Percentiles rank a stretch among this genome's conserved stretches.
Conservation (phyloP, 1,140 invertebrate species). For the Lutraria rhynchaena region DNA sequence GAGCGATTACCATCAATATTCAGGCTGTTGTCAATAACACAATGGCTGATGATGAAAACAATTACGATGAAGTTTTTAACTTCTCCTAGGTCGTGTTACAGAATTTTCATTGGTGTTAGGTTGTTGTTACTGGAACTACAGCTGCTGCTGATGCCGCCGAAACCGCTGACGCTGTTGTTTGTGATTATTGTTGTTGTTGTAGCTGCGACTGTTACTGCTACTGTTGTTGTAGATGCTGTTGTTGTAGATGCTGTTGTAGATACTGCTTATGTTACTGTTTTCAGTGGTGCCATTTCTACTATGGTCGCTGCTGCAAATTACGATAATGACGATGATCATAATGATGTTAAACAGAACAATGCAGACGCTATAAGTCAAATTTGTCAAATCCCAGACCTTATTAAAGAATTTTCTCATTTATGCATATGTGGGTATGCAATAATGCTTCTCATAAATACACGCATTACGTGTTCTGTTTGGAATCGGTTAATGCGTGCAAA, state of each 20-base stretch:
- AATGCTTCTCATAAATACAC: no score
- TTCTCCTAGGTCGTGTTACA: no score
- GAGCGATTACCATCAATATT: neutral
- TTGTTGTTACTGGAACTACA: no score
- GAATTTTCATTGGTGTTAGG: no score
- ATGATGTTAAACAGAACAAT: conserved; percentile 13
- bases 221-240: neutral
- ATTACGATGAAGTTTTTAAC: neutral
- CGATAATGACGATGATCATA: conserved; percentile 9
- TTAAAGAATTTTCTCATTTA: no score
- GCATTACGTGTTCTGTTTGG: no score
- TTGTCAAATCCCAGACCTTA: no score
- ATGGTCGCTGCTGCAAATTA: neutral
- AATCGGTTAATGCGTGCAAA: no score
- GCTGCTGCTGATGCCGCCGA: neutral
- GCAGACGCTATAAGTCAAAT: no score
- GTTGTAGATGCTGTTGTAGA: neutral
- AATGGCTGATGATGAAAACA: neutral
- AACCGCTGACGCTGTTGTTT: neutral
- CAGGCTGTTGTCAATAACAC: neutral
- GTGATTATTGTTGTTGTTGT: neutral
- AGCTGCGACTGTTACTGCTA: conserved; percentile 1
- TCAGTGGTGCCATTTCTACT: neutral
- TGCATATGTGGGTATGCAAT: no score
- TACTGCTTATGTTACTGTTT: neutral